A percentile compares a stretch with the other conserved stretches of the same genome.
These are phyloP conservation scores for Pseudomyrmex concolor DNA, from an alignment of 1,140 invertebrate genomes.

Conservation along the genomic window DNA sequence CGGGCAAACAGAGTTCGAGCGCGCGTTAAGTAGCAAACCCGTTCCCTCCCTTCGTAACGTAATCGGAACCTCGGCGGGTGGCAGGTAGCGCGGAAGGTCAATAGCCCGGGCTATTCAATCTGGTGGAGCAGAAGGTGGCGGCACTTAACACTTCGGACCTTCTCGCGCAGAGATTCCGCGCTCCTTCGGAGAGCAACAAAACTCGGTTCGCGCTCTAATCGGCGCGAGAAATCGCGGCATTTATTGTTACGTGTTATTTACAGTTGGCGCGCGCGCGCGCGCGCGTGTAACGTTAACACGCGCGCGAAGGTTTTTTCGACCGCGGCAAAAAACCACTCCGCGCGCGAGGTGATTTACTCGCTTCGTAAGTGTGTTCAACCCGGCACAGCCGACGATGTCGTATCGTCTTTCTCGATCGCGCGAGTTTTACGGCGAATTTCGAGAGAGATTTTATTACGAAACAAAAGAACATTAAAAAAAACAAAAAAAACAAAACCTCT, in stretches of 20 bases:
- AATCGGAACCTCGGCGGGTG: slow-evolving; percentile 35
- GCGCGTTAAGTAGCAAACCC: slow-evolving; percentile 68
- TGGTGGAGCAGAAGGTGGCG: background rate
- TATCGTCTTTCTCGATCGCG: background rate
- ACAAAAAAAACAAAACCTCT: too few relatives aligned
- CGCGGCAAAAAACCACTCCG: background rate
- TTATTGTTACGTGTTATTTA: slow-evolving; percentile 45
- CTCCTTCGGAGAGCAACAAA: background rate
- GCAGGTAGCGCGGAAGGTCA: slow-evolving; percentile 63
- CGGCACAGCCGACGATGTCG: background rate
- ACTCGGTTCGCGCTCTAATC: background rate
- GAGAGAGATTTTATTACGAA: too few relatives aligned
- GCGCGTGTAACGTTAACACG: slow-evolving; percentile 43
- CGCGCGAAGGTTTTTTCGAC: background rate
- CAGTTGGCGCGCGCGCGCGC: background rate
- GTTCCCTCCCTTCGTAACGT: slow-evolving; percentile 39
- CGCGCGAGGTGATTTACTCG: background rate
- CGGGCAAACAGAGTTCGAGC: background rate
- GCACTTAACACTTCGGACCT: slow-evolving; percentile 12
- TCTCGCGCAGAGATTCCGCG: background rate
- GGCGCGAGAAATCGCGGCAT: slow-evolving; percentile 18
- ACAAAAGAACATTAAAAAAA: too few relatives aligned
- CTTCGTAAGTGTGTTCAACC: background rate
- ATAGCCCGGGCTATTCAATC: slow-evolving; percentile 70
- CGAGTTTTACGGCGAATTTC: background rate